Percentiles rank a stretch among this genome's conserved stretches.
phyloP scores from a whole-genome alignment of 2,797 vertebrate genomes.

The Danio choprae region DNA sequence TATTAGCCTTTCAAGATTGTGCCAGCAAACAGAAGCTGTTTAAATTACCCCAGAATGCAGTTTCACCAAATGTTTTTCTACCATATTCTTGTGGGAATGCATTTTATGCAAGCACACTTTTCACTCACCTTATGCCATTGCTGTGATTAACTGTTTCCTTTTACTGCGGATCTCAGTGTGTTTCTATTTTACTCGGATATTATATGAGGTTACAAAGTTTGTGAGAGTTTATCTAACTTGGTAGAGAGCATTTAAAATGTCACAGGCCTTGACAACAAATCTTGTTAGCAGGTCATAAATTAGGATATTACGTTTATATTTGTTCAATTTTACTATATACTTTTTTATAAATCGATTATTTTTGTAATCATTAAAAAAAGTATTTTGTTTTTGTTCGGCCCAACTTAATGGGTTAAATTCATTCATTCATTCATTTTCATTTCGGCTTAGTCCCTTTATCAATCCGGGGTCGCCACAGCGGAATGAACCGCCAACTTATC shows the following conservation, averaged over 20 bases:
- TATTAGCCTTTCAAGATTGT: constrained; percentile 26
- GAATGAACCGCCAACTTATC: too few relatives aligned
- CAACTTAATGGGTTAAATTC: too few relatives aligned
- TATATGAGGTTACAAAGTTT: constrained; percentile 18
- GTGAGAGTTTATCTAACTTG: not conserved
- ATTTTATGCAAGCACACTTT: constrained; percentile 26
- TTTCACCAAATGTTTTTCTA: constrained; percentile 55
- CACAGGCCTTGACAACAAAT: not conserved
- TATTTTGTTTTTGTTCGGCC: too few relatives aligned
- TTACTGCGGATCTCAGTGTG: not conserved
- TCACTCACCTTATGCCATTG: not conserved
- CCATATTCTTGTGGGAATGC: constrained; percentile 28
- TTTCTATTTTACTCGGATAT: constrained; percentile 13
- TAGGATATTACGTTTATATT: too few relatives aligned
- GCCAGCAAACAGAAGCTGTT: constrained; percentile 42
- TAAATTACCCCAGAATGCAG: constrained; percentile 47
- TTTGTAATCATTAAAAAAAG: too few relatives aligned
- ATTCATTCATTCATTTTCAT: too few relatives aligned
- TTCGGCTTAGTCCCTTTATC: too few relatives aligned
- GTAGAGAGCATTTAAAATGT: not conserved
- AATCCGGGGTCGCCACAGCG: too few relatives aligned
- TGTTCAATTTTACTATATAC: too few relatives aligned
- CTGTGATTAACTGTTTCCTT: constrained; percentile 35
- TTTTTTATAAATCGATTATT: too few relatives aligned
- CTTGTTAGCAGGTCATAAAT: not conserved